Base-by-base conservation (phyloP, 2,113 vertebrate genomes). In the Corythaeola cristata region DNA sequence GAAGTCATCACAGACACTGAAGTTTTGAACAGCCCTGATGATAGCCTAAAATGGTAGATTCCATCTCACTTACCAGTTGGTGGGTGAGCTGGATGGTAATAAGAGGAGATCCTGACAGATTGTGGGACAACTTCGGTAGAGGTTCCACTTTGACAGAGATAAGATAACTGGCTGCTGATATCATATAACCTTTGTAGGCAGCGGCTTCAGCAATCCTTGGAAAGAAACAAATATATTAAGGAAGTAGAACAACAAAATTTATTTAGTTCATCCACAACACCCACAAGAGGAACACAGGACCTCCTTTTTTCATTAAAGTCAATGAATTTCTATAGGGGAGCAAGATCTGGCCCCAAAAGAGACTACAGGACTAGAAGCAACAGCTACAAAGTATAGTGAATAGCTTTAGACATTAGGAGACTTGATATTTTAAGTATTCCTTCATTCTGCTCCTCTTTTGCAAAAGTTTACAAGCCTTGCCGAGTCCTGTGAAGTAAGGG, bases 71-170 rank as follows among this genome's bases (percentile, higher is more conserved):
- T 97, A 99, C 99, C 99, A 99, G 66, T 10, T 88, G 96, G 90
- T 99, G 99, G 7, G 95, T 96, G 62, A 99, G 98, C 60, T 98
- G 98, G 41, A 99, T 98, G 37, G 98, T 98, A 92, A 99, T 98
- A 41, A 99, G 98, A 0, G 99, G 99, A 1, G 98, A 97, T 27
- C 98, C 98, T 0, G 99, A 99, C 30, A 99, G 98, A 83, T 99
- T 99, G 86, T 93, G 58, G 37, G 98, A 98, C 60, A 99, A 78
- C 20, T 93, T 91, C 2, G 99, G 99, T 0, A 95, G 97, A 1
- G 99, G 99, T 10, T 99, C 98, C 95, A 99, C 98, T 91, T 99
- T 99, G 84, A 99, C 85, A 28, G 99, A 99, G 71, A 99, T 99
- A 11, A 99, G 97, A 23, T 55, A 97, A 92, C 99, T 99, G 75